A percentile compares a stretch with the other conserved stretches of the same genome.
These are phyloP conservation scores for Heterohyrax brucei DNA, from an alignment of 2,797 vertebrate species.

Conservation along the genomic window DNA sequence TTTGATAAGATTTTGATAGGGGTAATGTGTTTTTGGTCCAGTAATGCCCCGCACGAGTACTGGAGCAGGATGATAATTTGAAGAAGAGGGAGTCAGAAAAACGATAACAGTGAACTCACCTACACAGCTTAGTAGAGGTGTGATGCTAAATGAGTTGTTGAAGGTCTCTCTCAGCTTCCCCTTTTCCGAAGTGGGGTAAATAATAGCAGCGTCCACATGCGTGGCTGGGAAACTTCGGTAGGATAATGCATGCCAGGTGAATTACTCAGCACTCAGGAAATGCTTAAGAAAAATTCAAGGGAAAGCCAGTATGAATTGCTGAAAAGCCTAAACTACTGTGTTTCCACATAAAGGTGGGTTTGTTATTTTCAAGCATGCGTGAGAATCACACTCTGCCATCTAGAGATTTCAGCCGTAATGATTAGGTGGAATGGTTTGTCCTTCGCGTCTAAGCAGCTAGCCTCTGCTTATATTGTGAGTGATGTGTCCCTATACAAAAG, in stretches of 20 bases:
- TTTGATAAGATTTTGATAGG: not conserved
- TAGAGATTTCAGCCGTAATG: not conserved
- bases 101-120: not conserved
- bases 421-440: not conserved
- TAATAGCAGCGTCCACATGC: fast-evolving
- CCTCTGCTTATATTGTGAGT: not conserved
- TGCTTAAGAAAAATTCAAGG: not conserved
- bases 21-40: not conserved
- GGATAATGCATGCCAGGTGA: not conserved
- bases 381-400: not conserved
- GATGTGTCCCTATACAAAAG: slow-evolving; percentile 12
- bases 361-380: not conserved
- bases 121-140: not conserved
- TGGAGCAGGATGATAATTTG: not conserved
- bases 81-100: not conserved
- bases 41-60: not conserved
- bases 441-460: not conserved
- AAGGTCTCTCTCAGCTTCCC: slow-evolving; percentile 34
- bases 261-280: not conserved
- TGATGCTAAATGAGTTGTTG: not conserved
- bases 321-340: not conserved
- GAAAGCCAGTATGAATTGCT: not conserved
- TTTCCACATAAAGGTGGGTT: not conserved
- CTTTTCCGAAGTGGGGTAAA: not conserved
- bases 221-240: not conserved